Evolutionary conservation across 2,888 invertebrate species (phyloP).

Genomic region (Nymphalis urticae): DNA sequence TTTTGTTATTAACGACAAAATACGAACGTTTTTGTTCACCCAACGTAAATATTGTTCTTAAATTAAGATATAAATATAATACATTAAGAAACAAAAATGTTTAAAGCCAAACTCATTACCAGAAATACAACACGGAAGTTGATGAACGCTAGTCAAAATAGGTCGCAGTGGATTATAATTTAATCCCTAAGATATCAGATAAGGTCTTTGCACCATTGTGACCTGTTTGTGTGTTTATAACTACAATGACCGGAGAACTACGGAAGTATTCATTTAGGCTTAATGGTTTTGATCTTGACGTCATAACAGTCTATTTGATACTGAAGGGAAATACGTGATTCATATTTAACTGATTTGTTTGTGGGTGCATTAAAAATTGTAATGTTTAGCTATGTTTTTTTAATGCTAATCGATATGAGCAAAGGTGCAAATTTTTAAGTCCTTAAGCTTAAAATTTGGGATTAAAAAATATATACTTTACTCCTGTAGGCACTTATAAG

Average conservation of each 20-base stretch:
- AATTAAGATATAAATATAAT: too few species aligned
- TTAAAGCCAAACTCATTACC: too few species aligned
- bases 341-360: background rate
- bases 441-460: too few species aligned
- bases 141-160: conserved; percentile 5
- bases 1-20: too few species aligned
- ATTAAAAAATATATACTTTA: too few species aligned
- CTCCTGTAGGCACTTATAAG: too few species aligned
- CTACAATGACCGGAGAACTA: background rate
- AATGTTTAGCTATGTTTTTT: background rate
- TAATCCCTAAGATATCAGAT: conserved; percentile 29
- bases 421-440: too few species aligned
- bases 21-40: too few species aligned
- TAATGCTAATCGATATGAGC: too few species aligned
- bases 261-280: conserved; percentile 2
- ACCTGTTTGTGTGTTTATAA: conserved; percentile 14
- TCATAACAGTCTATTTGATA: background rate
- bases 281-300: background rate
- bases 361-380: background rate
- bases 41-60: too few species aligned
- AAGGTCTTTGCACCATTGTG: conserved; percentile 30
- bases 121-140: background rate
- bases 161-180: conserved; percentile 12
- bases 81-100: too few species aligned
- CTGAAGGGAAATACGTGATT: background rate